A percentile compares a stretch with the other conserved stretches of the same genome.
These are phyloP conservation scores for Microplitis mediator DNA, from an alignment of 1,140 invertebrate species.

Conservation along the genomic window DNA sequence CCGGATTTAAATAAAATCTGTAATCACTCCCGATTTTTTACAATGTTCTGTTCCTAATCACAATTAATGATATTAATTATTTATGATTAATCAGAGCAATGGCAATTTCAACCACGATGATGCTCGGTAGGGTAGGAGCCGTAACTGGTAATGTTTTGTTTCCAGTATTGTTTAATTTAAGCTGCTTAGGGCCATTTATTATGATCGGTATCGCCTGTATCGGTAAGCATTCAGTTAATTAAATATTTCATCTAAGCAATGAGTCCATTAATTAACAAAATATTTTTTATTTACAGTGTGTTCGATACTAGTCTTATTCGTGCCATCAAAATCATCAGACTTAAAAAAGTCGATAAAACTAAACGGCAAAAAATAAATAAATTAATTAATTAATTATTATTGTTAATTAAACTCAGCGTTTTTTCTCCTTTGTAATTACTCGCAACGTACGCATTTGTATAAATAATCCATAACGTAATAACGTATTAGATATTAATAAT, in stretches of 20 bases:
- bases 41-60: no score
- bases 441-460: no score
- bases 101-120: conserved; percentile 56
- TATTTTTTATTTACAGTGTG: conserved; percentile 37
- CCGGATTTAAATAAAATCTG: no score
- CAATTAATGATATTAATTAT: not conserved
- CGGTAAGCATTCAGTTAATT: conserved; percentile 34
- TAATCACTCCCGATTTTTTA: no score
- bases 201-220: conserved; percentile 53
- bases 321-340: conserved; percentile 31
- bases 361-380: no score
- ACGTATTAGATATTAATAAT: no score
- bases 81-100: conserved; percentile 49
- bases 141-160: conserved; percentile 57
- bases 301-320: conserved; percentile 36
- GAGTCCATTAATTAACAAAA: not conserved
- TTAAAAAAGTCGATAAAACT: conserved; percentile 10
- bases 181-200: conserved; percentile 52
- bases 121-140: conserved; percentile 55
- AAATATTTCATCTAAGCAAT: not conserved
- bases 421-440: no score
- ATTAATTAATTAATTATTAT: no score
- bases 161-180: conserved; percentile 51
- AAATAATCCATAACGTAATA: no score
- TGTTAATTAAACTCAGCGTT: no score